phyloP scores from a whole-genome alignment of 2,797 vertebrate species.

The Sebastolobus alascanus region DNA sequence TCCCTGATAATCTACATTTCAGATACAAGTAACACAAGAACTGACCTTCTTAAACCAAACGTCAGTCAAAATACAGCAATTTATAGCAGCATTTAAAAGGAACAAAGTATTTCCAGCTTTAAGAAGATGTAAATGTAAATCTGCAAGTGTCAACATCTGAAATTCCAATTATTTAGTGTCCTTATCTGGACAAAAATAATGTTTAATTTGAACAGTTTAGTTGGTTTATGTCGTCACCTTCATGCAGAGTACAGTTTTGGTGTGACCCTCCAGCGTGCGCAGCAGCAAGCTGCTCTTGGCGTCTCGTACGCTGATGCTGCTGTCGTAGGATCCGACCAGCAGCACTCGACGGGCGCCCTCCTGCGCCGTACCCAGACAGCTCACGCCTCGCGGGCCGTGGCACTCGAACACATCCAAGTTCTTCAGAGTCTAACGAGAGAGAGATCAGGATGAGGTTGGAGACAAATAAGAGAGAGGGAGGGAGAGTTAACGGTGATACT shows the following conservation, averaged over 20 bases:
- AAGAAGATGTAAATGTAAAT: not conserved
- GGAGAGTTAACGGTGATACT: not conserved
- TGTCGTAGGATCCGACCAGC: slow-evolving; percentile 97
- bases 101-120: not conserved
- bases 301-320: slow-evolving; percentile 95
- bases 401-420: slow-evolving; percentile 94
- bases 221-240: slow-evolving; percentile 83
- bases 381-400: slow-evolving; percentile 94
- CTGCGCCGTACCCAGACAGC: slow-evolving; percentile 94
- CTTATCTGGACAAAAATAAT: not conserved
- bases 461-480: not conserved
- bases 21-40: not conserved
- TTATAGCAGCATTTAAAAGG: not conserved
- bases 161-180: not conserved
- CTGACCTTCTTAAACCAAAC: not conserved
- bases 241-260: slow-evolving; percentile 97
- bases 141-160: not conserved
- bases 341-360: slow-evolving; percentile 93
- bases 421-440: slow-evolving; percentile 87
- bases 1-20: not conserved
- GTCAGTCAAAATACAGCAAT: not conserved
- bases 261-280: slow-evolving; percentile 93
- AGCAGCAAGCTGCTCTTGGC: slow-evolving; percentile 93
- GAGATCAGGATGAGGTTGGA: fast-evolving
- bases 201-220: not conserved